Percentiles rank a stretch among this genome's conserved stretches.
phyloP scores from a whole-genome alignment of 2,888 invertebrate species.

The Balanococcus diminutus region DNA sequence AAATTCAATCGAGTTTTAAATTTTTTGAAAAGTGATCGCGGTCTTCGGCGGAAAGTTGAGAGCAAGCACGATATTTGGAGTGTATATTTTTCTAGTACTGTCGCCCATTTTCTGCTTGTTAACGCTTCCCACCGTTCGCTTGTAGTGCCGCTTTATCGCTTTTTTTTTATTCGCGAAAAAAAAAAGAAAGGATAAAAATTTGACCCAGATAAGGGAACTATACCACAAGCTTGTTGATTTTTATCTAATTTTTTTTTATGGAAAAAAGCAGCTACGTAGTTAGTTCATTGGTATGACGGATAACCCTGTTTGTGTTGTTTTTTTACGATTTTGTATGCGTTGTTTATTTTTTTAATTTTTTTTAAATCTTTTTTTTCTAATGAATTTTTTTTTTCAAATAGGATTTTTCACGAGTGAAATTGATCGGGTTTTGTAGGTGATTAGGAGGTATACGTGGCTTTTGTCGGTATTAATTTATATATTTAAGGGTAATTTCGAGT shows the following conservation, averaged over 20 bases:
- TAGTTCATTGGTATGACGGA: conserved; percentile 54
- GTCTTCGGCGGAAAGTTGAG: conserved; percentile 12
- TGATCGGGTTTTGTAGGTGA: background rate
- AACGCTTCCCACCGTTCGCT: conserved; percentile 50
- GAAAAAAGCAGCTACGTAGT: conserved; percentile 45
- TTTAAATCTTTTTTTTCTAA: background rate
- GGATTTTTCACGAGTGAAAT: background rate
- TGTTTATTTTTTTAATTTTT: conserved; percentile 2
- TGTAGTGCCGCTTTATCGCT: conserved; percentile 45
- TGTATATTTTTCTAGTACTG: conserved; percentile 48
- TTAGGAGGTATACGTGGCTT: background rate
- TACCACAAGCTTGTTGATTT: conserved; percentile 52
- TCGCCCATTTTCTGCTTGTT: conserved; percentile 54
- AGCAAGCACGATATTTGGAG: conserved; percentile 52
- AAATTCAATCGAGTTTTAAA: no score
- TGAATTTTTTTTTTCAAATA: no score
- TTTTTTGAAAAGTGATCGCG: background rate
- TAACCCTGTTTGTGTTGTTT: conserved; percentile 54
- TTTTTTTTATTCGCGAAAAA: conserved; percentile 14
- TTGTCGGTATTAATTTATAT: no score
- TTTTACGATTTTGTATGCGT: conserved; percentile 34
- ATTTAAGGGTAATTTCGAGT: background rate
- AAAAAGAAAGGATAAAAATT: conserved; percentile 6
- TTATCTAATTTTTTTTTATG: background rate
- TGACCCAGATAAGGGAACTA: conserved; percentile 1